Base-by-base conservation (phyloP, 2,797 vertebrate species). In the Gymnodraco acuticeps region DNA sequence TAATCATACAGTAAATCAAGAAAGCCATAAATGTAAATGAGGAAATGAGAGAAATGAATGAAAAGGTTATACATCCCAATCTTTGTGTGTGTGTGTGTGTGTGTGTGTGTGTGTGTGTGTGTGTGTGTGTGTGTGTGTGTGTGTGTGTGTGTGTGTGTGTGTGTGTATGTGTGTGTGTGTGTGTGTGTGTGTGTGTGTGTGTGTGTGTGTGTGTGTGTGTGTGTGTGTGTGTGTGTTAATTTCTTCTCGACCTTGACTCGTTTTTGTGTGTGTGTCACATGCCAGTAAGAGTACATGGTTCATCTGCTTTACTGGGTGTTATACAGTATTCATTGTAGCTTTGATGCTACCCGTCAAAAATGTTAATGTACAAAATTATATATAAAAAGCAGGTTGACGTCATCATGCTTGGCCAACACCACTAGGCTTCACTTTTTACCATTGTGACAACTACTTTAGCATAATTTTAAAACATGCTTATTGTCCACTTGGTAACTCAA, bases 1-100 rank as follows among this genome's bases (percentile, higher is more conserved):
- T 17, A 38, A 33, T 79, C 45, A 71, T 4, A 58, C 70, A 59
- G 51, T 42, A 2, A 81, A 79, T 86, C 78, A 83, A 63, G 79
- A n/a, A 19, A 14, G 51, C 58, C 5, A 5, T 33, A 2, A 33
- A 1, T 38, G 68, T 16, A n/a, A 62, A 73, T 9, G 4, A 73
- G 72, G 7, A 10, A 20, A 51, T 58, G 31, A 64, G 65, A 48
- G 50, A 41, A 45, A 27, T 63, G 59, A 64, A 85, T 56, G 48
- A 27, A 56, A 71, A 43, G 0, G 31, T 53, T 42, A 58, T 64
- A 72, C 53, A 72, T 80, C 68, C 75, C 15, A 50, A 14, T 14
- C 23, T 8, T 10, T 11, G 2, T 55, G 3, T 52, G 9, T 19
- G 5, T 45, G 42, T 55, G 17, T 33, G 38, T 16, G 17, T 47